Evolutionary conservation across 2,797 vertebrate genomes (phyloP), one percentile per base, ranked within the genome.

Genomic region (Eulemur rubriventer): DNA sequence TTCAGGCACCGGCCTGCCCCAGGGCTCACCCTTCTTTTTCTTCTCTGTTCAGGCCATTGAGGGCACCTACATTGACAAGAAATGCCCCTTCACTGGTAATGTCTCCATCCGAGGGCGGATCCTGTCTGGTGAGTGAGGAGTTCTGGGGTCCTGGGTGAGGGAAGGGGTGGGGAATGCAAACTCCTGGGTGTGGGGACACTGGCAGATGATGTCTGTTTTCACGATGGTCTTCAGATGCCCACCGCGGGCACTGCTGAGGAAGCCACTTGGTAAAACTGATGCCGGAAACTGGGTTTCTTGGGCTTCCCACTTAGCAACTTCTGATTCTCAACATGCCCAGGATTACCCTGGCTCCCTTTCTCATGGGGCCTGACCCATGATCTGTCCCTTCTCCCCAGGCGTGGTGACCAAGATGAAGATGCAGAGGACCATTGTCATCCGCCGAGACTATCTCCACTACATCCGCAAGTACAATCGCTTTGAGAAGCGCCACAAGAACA

Each of bases 321-420:
- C 41, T 12, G 16, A 13, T 55, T 20, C 33, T 46, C 8, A 6
- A 63, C n/a, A 16, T 14, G 13, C 43, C 28, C n/a, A 24, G 17
- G 20, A 41, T 35, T 69, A 6, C 61, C 50, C 3, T 16, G 33
- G 18, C 33, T 18, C n/a, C 38, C 20, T 57, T 52, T 28, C 61
- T 22, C 35, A 1, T 5, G 24, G 28, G 11, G 13, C 24, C 73
- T 75, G 20, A 84, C 9, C 3, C 5, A 1, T 14, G 6, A 11
- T n/a, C 46, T 52, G 22, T 10, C 3, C 18, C 12, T 4, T 11
- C 0, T 38, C 41, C 80, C 80, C 78, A 99, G 99, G 99, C 67
- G 99, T 99, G 93, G 99, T 99, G 97, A 99, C 99, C 93, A 99
- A 99, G 98, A 99, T 99, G 99, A 99, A 99, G 99, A 99, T 99